phyloP scores from a whole-genome alignment of 37 sponge, comb jelly and placozoan genomes.

The Chondrosia reniformis region DNA sequence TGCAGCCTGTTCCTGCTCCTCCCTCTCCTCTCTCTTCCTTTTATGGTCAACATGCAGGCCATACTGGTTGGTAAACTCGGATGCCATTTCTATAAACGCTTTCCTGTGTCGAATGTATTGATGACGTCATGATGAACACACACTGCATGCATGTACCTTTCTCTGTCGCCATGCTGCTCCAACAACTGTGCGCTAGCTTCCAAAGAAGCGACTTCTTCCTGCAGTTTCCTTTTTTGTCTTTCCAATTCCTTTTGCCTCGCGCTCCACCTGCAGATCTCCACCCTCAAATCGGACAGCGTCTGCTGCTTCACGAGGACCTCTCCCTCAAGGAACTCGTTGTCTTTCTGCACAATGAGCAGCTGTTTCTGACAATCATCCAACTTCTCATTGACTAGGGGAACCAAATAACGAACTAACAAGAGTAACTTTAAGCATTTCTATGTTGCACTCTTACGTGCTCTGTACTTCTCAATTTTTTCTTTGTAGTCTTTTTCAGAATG shows the following conservation, averaged over 20 bases:
- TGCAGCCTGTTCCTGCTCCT: slow-evolving; percentile 8
- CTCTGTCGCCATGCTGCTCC: not conserved
- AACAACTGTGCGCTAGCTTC: too few species aligned
- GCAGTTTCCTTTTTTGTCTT: slow-evolving; percentile 14
- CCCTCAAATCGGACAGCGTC: slow-evolving; percentile 48
- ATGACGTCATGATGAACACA: not conserved
- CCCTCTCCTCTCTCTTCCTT: slow-evolving; percentile 28
- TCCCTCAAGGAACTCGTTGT: slow-evolving; percentile 18
- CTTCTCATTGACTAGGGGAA: slow-evolving; percentile 22
- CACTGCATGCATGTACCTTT: not conserved
- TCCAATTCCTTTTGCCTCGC: slow-evolving; percentile 6
- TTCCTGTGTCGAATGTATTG: too few species aligned
- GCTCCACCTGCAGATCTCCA: slow-evolving; percentile 6
- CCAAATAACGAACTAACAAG: too few species aligned
- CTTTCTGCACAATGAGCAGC: not conserved
- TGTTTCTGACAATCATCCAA: slow-evolving; percentile 24
- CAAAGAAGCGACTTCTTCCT: slow-evolving; percentile 20
- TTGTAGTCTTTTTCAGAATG: slow-evolving; percentile 59
- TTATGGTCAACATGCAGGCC: slow-evolving; percentile 29
- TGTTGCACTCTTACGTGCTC: slow-evolving; percentile 35
- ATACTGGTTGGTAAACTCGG: slow-evolving; percentile 38
- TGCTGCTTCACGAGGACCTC: slow-evolving; percentile 52
- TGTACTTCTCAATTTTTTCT: slow-evolving; percentile 33
- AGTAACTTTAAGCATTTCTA: too few species aligned
- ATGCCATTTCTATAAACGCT: slow-evolving; percentile 24